Percentiles rank a stretch among this genome's conserved stretches.
Conservation (phyloP, 1,140 invertebrate species). For the Euwallacea similis region DNA sequence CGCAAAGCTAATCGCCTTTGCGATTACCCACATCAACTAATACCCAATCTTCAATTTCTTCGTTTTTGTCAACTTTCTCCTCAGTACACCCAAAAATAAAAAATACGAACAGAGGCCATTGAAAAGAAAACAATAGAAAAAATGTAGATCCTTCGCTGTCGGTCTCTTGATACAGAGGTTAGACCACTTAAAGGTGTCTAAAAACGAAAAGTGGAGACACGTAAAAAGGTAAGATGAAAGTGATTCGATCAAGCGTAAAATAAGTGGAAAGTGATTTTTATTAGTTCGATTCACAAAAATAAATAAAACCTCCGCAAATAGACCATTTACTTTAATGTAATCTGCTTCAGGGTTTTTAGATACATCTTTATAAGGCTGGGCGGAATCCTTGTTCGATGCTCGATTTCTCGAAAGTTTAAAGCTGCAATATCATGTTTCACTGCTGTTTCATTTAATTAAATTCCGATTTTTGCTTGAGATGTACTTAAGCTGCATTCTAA, state of each 20-base stretch:
- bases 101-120: neutral
- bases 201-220: conserved; percentile 21
- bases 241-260: conserved; percentile 38
- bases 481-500: conserved; percentile 2
- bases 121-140: conserved; percentile 11
- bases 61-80: conserved; percentile 24
- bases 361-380: conserved; percentile 8
- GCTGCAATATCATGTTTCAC: neutral
- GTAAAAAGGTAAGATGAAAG: conserved; percentile 34
- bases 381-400: neutral
- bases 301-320: conserved; percentile 28
- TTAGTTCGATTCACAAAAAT: conserved; percentile 20
- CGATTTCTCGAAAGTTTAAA: neutral
- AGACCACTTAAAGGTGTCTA: neutral
- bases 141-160: conserved; percentile 4
- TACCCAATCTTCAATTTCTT: too few species aligned
- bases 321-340: conserved; percentile 33
- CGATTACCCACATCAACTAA: too few species aligned
- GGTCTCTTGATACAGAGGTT: neutral
- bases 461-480: neutral
- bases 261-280: conserved; percentile 38
- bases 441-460: neutral
- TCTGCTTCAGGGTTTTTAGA: conserved; percentile 4
- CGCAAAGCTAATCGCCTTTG: too few species aligned
- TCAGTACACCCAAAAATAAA: neutral